Evolutionary conservation across 2,797 vertebrate genomes (phyloP).

Genomic region (Percopsis omiscomaycus): DNA sequence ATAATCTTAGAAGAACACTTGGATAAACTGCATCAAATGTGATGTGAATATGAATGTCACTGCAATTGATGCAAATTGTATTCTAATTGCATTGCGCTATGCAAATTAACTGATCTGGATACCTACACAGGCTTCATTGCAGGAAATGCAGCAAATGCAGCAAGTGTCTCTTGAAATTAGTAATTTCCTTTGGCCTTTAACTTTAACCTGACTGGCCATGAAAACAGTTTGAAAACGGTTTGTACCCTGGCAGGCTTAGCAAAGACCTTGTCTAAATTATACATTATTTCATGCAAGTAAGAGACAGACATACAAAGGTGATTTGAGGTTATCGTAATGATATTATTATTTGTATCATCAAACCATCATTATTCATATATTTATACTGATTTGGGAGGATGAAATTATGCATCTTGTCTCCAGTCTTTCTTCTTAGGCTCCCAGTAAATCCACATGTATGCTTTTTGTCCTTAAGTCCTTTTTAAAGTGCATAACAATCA

Average conservation of each 20-base stretch:
- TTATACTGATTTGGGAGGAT: constrained; percentile 62
- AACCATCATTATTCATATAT: constrained; percentile 54
- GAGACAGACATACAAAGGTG: constrained; percentile 40
- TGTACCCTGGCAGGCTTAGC: no score
- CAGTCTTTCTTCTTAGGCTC: constrained; percentile 35
- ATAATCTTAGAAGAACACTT: neutral
- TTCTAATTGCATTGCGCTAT: neutral
- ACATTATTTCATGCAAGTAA: constrained; percentile 26
- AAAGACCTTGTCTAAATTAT: neutral
- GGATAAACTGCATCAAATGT: neutral
- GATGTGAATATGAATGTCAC: neutral
- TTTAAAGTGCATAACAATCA: constrained; percentile 51
- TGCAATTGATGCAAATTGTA: neutral
- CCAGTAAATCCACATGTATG: constrained; percentile 27
- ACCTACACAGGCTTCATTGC: neutral
- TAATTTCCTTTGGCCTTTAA: no score
- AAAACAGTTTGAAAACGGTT: no score
- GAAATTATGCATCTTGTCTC: constrained; percentile 35
- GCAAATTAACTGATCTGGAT: neutral
- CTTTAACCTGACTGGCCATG: no score
- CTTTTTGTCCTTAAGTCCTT: constrained; percentile 40
- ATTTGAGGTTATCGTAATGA: constrained; percentile 57
- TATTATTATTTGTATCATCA: constrained; percentile 63
- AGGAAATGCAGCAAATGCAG: constrained; percentile 3
- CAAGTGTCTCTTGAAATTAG: neutral